phyloP scores from a whole-genome alignment of 53 echinoderm and acorn worm genomes.

The Temnopleurus reevesii region DNA sequence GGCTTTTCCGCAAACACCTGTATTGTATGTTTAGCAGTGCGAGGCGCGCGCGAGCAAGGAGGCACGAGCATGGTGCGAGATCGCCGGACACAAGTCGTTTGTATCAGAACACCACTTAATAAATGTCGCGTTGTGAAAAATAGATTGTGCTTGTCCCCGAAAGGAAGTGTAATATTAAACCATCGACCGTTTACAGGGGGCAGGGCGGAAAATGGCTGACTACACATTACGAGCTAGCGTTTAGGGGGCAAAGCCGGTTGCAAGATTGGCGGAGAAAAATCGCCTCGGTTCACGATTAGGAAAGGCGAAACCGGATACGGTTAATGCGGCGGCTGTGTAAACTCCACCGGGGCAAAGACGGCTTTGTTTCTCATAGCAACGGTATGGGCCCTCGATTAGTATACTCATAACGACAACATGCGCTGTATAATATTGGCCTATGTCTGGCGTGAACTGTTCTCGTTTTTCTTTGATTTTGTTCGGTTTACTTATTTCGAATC shows the following conservation, averaged over 20 bases:
- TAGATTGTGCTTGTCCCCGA: constrained; percentile 39
- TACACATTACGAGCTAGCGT: background rate
- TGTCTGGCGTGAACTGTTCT: constrained; percentile 5
- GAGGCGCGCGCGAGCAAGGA: background rate
- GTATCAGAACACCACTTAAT: constrained; percentile 27
- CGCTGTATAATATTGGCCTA: constrained; percentile 59
- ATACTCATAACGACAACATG: constrained; percentile 55
- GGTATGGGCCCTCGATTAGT: constrained; percentile 52
- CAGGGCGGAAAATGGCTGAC: constrained; percentile 23
- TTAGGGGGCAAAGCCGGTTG: constrained; percentile 15
- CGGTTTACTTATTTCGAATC: constrained; percentile 20
- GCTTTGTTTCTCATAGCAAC: constrained; percentile 34
- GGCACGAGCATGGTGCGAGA: background rate
- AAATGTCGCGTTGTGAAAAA: constrained; percentile 7
- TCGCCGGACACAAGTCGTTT: constrained; percentile 27
- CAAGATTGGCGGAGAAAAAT: constrained; percentile 31
- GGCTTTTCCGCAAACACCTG: background rate
- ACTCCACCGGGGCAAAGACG: constrained; percentile 25
- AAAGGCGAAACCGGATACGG: constrained; percentile 61
- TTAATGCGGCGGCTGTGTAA: constrained; percentile 67
- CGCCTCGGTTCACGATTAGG: constrained; percentile 33
- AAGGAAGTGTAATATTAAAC: constrained; percentile 60
- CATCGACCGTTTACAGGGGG: constrained; percentile 56
- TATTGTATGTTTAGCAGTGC: background rate
- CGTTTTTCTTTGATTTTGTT: constrained; percentile 29